Base-by-base conservation (phyloP, 1,140 invertebrate species). In the Eulimnadia texana region DNA sequence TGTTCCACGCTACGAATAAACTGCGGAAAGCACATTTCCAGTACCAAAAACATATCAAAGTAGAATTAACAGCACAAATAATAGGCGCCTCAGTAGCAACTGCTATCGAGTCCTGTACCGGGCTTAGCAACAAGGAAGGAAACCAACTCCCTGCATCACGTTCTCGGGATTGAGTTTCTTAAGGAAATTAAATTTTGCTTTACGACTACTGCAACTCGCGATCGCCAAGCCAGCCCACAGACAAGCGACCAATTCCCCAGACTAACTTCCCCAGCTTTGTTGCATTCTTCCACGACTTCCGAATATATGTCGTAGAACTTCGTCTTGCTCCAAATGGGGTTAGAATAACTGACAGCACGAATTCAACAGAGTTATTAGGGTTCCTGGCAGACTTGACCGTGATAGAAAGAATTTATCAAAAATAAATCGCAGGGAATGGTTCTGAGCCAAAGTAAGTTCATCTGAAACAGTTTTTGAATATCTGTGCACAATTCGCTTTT, bases 401-500 rank as follows among this genome's bases (percentile, higher is more conserved):
- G 33, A 6, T 42, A 9, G 6, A n/a, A n/a, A n/a, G n/a, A n/a
- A 9, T 42, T 16, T 42, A 42, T 16, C 6, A 42, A 16, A 9
- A 42, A 6, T 9, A 9, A 9, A 6, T 9, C 6, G 16, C 33
- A 58, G 63, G 20, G 69, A 69, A 63, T 33, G 71, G n/a, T n/a
- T n/a, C n/a, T n/a, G n/a, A n/a, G n/a, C n/a, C n/a, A n/a, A n/a
- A n/a, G n/a, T n/a, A n/a, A n/a, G n/a, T n/a, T n/a, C n/a, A n/a
- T n/a, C n/a, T n/a, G n/a, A n/a, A n/a, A n/a, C n/a, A n/a, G n/a
- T n/a, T n/a, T n/a, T n/a, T n/a, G n/a, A n/a, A n/a, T n/a, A n/a
- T n/a, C n/a, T n/a, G n/a, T n/a, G n/a, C n/a, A n/a, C n/a, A n/a
- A n/a, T n/a, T n/a, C n/a, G 20, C 33, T 69, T 9, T 42, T 42